Percentiles rank a stretch among this genome's conserved stretches.
These are phyloP conservation scores for Sardina pilchardus DNA, from an alignment of 2,113 vertebrate genomes.

Conservation along the genomic window DNA sequence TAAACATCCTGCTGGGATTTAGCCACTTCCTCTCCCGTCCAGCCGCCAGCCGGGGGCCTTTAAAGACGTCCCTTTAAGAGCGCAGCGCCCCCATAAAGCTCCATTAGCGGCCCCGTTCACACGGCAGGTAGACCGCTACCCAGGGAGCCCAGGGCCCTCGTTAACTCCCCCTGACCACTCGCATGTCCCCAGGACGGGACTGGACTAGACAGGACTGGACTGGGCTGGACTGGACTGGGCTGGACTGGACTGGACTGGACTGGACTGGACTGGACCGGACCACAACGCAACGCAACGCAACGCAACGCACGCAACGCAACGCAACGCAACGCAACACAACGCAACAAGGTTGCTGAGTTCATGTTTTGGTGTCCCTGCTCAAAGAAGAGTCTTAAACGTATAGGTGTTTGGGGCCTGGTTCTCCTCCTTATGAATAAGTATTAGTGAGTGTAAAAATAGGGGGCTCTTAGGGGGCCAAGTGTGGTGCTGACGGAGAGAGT, in stretches of 20 bases:
- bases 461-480: background rate
- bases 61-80: constrained; percentile 50
- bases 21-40: constrained; percentile 48
- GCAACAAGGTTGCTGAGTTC: background rate
- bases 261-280: too few species aligned
- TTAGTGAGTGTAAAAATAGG: background rate
- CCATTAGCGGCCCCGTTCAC: constrained; percentile 25
- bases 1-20: constrained; percentile 54
- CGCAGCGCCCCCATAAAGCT: constrained; percentile 43
- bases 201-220: too few species aligned
- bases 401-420: background rate
- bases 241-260: too few species aligned
- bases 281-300: too few species aligned
- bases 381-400: background rate
- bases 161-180: constrained; percentile 28
- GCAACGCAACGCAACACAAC: too few species aligned
- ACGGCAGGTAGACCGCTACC: constrained; percentile 27
- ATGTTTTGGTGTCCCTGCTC: background rate
- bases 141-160: constrained; percentile 17
- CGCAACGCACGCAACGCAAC: too few species aligned
- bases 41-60: constrained; percentile 46
- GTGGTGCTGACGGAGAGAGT: background rate
- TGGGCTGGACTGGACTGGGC: too few species aligned
- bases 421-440: background rate
- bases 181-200: background rate